Evolutionary conservation across 2,113 vertebrate species (phyloP).

Genomic region (Danionella cerebrum): DNA sequence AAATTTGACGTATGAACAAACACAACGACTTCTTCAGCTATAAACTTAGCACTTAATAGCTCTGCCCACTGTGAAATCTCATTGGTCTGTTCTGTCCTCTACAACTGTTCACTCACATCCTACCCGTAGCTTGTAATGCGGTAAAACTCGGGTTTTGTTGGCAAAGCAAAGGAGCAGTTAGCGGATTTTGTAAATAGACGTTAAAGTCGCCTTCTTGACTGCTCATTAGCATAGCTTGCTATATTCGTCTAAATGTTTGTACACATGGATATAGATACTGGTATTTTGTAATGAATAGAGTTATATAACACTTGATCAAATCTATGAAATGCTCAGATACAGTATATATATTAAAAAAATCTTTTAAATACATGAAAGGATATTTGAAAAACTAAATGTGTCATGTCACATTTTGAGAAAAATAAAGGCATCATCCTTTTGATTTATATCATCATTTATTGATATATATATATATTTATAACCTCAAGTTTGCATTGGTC

Average conservation of each 20-base stretch:
- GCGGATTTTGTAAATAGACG: slow-evolving; percentile 2
- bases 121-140: no score
- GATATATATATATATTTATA: slow-evolving; percentile 8
- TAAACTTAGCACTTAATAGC: not conserved
- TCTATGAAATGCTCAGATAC: no score
- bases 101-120: not conserved
- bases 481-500: not conserved
- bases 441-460: not conserved
- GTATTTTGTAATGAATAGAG: slow-evolving; percentile 7
- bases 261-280: not conserved
- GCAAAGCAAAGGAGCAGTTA: not conserved
- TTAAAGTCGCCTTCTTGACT: not conserved
- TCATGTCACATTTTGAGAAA: not conserved
- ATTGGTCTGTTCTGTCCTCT: not conserved
- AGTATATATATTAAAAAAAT: no score
- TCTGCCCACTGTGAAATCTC: slow-evolving; percentile 3
- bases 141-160: not conserved
- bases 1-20: not conserved
- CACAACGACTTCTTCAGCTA: not conserved
- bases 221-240: not conserved
- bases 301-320: not conserved
- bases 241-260: slow-evolving; percentile 16
- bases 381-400: not conserved
- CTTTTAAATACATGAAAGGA: no score
- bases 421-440: not conserved